phyloP scores from a whole-genome alignment of 2,888 invertebrate species.

The Villa cingulata region DNA sequence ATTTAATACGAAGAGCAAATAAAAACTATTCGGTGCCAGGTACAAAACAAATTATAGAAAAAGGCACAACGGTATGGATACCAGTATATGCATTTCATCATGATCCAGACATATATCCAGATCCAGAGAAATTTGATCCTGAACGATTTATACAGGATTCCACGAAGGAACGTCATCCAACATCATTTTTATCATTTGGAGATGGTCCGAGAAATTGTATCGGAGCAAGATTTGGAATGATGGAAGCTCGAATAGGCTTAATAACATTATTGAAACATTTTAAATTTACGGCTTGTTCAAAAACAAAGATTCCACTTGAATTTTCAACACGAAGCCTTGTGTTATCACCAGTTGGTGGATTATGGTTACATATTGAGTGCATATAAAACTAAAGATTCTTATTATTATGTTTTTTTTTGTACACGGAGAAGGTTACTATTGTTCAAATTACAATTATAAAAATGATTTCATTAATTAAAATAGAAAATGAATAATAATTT shows the following conservation, averaged over 20 bases:
- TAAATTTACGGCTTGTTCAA: slow-evolving; percentile 13
- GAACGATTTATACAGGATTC: slow-evolving; percentile 40
- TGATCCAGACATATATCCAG: slow-evolving; percentile 43
- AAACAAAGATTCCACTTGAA: slow-evolving; percentile 4
- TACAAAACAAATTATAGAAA: slow-evolving; percentile 23
- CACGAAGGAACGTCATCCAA: slow-evolving; percentile 20
- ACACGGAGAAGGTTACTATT: too few relatives aligned
- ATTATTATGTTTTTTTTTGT: too few relatives aligned
- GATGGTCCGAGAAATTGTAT: slow-evolving; percentile 31
- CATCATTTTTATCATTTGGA: slow-evolving; percentile 28
- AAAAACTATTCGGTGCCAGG: slow-evolving; percentile 26
- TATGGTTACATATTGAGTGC: slow-evolving; percentile 1
- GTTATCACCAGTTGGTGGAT: slow-evolving; percentile 38
- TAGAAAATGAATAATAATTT: too few relatives aligned
- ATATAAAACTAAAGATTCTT: too few relatives aligned
- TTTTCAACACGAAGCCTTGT: slow-evolving; percentile 21
- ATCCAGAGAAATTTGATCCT: slow-evolving; percentile 48
- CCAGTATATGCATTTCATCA: slow-evolving; percentile 38
- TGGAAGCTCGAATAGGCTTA: slow-evolving; percentile 27
- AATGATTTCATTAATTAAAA: too few relatives aligned
- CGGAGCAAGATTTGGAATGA: slow-evolving; percentile 30
- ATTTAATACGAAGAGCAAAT: slow-evolving; percentile 26
- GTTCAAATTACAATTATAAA: too few relatives aligned
- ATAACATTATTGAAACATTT: slow-evolving; percentile 23
- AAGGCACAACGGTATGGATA: slow-evolving; percentile 27